Base-by-base conservation (phyloP, 2,113 vertebrate genomes). In the Pseudolaguvia tuberculata region DNA sequence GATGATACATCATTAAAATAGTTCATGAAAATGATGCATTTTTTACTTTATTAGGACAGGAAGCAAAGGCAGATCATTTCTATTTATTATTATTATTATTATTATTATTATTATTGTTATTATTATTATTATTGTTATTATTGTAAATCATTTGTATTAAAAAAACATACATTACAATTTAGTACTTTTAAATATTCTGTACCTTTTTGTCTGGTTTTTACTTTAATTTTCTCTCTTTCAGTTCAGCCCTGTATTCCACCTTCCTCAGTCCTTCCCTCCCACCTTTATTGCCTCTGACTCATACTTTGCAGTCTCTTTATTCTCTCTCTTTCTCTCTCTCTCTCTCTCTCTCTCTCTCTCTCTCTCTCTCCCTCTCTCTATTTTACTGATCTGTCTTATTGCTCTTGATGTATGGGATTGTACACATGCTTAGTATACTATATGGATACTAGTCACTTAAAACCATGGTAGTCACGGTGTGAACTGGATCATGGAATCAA, bases 381-480 rank as follows among this genome's bases (percentile, higher is more conserved):
- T 70, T 20, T 6, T 39, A 29, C 58, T 27, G 20, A 27, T 25
- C 45, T 58, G 48, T 70, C 55, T 13, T 35, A 55, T n/a, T 20
- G 52, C n/a, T 58, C 31, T 47, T 35, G 17, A 42, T 72, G 17
- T 55, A 8, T 42, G 31, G 53, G 59, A 48, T 72, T 61, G 66
- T 56, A 2, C 59, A 17, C 56, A 74, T 69, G 58, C 18, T 45
- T 56, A 65, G 79, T 68, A 73, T 76, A 79, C 76, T 17, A 39
- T 63, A 69, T 73, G 25, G 70, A 70, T 42, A 42, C 61, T 69
- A 72, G 72, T 76, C 69, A 79, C 47, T 61, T 80, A 70, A 65
- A 61, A 70, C 68, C 55, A 29, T 78, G 72, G 71, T 61, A 71
- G 55, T 76, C 65, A 77, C 47, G 45, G 20, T 63, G 39, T 63